Conservation (phyloP, 2,888 invertebrate genomes). For the Criorhina ranunculi region DNA sequence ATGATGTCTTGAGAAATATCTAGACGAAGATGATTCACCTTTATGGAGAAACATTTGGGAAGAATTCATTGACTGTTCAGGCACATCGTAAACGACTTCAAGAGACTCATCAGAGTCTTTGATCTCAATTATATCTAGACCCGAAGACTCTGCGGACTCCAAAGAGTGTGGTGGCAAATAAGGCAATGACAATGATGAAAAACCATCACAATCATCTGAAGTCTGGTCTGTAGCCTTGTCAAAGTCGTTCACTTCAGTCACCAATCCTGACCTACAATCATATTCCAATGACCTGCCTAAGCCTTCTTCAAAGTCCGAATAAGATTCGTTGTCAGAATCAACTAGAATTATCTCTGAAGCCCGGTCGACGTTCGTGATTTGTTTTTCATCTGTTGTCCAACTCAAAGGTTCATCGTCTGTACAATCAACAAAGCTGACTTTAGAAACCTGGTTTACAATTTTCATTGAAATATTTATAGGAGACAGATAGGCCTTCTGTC, state of each 20-base stretch:
- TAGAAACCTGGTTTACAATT: constrained; percentile 69
- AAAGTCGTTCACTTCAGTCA: too few species aligned
- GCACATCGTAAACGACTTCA: constrained; percentile 42
- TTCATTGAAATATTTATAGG: constrained; percentile 68
- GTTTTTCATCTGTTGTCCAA: not conserved
- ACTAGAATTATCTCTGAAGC: constrained; percentile 50
- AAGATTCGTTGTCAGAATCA: constrained; percentile 31
- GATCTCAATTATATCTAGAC: not conserved
- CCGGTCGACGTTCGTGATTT: too few species aligned
- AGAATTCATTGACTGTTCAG: not conserved
- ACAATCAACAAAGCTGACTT: constrained; percentile 57
- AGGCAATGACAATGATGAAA: not conserved
- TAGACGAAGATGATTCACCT: not conserved
- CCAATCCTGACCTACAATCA: too few species aligned
- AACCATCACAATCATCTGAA: not conserved
- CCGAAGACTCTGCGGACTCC: not conserved
- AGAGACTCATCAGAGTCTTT: not conserved
- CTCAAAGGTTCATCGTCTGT: constrained; percentile 14
- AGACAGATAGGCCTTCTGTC: constrained; percentile 36
- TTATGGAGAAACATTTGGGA: not conserved
- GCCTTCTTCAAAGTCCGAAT: not conserved
- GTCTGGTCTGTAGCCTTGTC: not conserved
- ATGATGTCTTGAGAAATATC: not conserved
- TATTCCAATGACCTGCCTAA: too few species aligned
- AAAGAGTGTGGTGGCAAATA: not conserved